These are phyloP conservation scores for Eretmocerus hayati DNA, from an alignment of 2,888 invertebrate genomes.

Conservation along the genomic window DNA sequence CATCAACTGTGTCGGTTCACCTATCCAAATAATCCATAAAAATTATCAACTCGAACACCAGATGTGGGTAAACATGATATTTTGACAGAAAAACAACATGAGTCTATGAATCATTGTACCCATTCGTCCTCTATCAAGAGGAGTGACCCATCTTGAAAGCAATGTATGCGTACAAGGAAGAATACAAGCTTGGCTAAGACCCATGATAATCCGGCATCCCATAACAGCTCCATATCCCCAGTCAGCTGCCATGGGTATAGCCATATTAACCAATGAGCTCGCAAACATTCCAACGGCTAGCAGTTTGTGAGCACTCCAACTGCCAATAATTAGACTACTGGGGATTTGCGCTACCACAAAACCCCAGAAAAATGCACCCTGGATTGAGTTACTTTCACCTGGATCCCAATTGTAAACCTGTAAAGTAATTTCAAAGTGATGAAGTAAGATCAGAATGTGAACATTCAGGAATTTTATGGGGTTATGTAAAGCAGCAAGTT, in stretches of 20 bases:
- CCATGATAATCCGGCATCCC: constrained; percentile 62
- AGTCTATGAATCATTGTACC: no score
- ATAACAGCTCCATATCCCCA: constrained; percentile 58
- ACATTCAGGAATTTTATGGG: no score
- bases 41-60: no score
- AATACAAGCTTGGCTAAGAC: constrained; percentile 66
- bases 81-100: no score
- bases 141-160: constrained; percentile 65
- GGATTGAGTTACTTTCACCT: constrained; percentile 52
- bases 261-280: constrained; percentile 45
- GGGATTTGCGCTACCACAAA: constrained; percentile 67
- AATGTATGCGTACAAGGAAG: constrained; percentile 66
- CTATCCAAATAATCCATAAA: no score
- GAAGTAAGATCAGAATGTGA: not conserved
- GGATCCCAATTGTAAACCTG: constrained; percentile 57
- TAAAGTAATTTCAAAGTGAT: not conserved
- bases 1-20: no score
- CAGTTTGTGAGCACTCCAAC: constrained; percentile 50
- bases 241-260: constrained; percentile 48
- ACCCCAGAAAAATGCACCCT: constrained; percentile 71
- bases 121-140: constrained; percentile 42
- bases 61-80: no score
- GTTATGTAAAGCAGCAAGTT: no score
- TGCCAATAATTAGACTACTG: constrained; percentile 54
- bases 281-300: constrained; percentile 36